Evolutionary conservation across 2,113 vertebrate species (phyloP).

Genomic region (Paratilapia polleni): DNA sequence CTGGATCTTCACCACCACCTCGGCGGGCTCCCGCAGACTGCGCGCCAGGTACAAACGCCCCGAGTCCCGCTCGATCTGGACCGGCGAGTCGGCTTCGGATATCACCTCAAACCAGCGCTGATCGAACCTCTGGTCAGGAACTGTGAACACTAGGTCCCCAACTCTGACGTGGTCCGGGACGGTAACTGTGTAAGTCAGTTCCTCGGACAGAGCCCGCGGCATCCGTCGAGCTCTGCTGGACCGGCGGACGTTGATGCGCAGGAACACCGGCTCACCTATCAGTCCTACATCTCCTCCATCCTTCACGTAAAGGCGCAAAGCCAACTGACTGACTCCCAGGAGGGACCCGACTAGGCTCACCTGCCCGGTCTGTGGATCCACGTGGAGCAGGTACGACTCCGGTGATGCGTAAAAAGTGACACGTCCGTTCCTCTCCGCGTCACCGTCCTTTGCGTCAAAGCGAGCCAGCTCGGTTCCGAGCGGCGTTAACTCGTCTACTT

Average conservation of each 20-base stretch:
- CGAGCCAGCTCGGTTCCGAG: slow-evolving; percentile 73
- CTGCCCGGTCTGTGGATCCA: slow-evolving; percentile 79
- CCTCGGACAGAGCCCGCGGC: slow-evolving; percentile 70
- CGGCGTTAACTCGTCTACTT: slow-evolving; percentile 72
- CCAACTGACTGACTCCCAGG: slow-evolving; percentile 61
- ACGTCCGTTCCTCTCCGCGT: slow-evolving; percentile 74
- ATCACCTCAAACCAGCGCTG: slow-evolving; percentile 84
- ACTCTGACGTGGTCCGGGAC: slow-evolving; percentile 76
- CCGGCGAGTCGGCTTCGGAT: slow-evolving; percentile 68
- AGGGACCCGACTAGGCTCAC: slow-evolving; percentile 78
- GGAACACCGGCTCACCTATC: slow-evolving; percentile 64
- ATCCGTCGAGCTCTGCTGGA: slow-evolving; percentile 39
- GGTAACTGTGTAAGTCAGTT: slow-evolving; percentile 79
- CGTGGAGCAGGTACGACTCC: slow-evolving; percentile 70
- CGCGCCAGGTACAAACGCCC: slow-evolving; percentile 84
- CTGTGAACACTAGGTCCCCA: slow-evolving; percentile 86
- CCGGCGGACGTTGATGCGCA: slow-evolving; percentile 55
- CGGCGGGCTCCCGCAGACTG: slow-evolving; percentile 74
- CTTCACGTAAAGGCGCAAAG: slow-evolving; percentile 65
- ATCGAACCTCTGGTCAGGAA: slow-evolving; percentile 81
- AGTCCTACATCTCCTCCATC: slow-evolving; percentile 73
- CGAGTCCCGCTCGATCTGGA: slow-evolving; percentile 84
- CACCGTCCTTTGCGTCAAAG: slow-evolving; percentile 72
- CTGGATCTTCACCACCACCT: slow-evolving; percentile 85
- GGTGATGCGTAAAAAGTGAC: slow-evolving; percentile 74